phyloP scores from a whole-genome alignment of 2,797 vertebrate species.

The Clarias pachynema region DNA sequence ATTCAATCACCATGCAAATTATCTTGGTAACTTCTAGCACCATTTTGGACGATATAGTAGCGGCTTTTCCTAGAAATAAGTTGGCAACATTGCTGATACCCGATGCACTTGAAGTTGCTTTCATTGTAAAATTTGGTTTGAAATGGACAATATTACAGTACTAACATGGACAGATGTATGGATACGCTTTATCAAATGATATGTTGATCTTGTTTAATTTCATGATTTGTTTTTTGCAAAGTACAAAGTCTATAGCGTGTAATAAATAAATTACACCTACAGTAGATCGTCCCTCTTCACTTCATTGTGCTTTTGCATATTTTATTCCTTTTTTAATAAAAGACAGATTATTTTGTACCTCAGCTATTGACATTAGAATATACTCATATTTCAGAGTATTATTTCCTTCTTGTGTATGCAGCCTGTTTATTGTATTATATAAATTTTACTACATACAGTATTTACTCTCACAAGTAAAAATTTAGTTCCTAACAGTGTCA shows the following conservation, averaged over 20 bases:
- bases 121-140: not conserved
- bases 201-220: not conserved
- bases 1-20: not conserved
- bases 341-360: not conserved
- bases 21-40: not conserved
- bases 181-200: not conserved
- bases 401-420: not conserved
- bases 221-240: conserved; percentile 3
- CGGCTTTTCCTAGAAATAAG: not conserved
- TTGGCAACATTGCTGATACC: not conserved
- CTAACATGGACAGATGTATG: not conserved
- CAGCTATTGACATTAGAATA: not conserved
- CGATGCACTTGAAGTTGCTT: not conserved
- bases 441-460: not conserved
- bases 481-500: not conserved
- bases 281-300: not conserved
- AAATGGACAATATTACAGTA: not conserved
- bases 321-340: not conserved
- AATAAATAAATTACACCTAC: conserved; percentile 12
- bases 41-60: not conserved
- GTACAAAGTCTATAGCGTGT: conserved; percentile 18
- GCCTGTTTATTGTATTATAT: not conserved
- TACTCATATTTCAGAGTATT: not conserved
- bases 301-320: not conserved
- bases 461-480: not conserved